Base-by-base conservation (phyloP, 2,888 invertebrate species). In the Chouioia cunea region DNA sequence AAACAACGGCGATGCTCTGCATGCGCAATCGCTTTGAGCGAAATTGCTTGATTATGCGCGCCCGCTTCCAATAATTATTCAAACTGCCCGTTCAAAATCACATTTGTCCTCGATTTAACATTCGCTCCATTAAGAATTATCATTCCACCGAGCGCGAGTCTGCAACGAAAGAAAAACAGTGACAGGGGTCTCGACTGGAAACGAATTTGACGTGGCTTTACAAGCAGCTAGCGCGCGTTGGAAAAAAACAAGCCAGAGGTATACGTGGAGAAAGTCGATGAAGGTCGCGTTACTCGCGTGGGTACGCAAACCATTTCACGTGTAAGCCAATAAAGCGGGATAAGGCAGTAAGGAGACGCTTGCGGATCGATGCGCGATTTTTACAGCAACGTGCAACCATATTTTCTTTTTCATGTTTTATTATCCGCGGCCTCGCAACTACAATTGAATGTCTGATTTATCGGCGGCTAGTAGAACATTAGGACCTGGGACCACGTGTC, bases 371-470 rank as follows among this genome's bases (percentile, higher is more conserved):
- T 36, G 36, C 43, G 36, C n/a, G n/a, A n/a, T 47, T 16, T 46
- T 4, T 2, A 46, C 2, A 46, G 14, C 4, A 46, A 14, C 2
- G 46, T 2, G 27, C 27, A 4, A 4, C 6, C 27, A 4, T 27
- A n/a, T 27, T 27, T 27, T 27, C 6, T 27, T 27, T 27, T 27
- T 27, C 27, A 27, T 27, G 2, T 6, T 27, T 6, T 27, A 27
- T 6, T 27, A 27, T n/a, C 27, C 27, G 27, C 27, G 36, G 36
- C 36, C 6, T 1, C 2, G 36, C 10, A 36, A 12, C 36, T 44
- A 53, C 63, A 44, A 63, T 63, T 63, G 63, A 63, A 63, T 53
- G 63, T 44, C 63, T 63, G 63, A 63, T 63, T 63, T 63, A 63
- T 53, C 63, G 53, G 58, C 53, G 16, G 43, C 56, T 36, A 2